Evolutionary conservation across 2,888 invertebrate species (phyloP).

Genomic region (Synergus itoensis): DNA sequence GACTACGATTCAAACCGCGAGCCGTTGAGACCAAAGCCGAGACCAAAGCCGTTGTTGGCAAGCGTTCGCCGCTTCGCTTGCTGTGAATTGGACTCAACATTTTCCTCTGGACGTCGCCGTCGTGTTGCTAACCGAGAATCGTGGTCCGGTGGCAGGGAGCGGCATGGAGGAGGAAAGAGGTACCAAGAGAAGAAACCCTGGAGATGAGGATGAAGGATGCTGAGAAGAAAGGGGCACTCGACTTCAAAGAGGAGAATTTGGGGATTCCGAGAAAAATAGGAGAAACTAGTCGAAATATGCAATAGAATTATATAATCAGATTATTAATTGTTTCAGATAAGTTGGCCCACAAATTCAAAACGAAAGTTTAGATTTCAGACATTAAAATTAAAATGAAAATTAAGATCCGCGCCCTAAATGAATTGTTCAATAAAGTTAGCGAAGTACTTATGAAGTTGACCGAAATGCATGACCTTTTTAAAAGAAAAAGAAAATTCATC

Average conservation of each 20-base stretch:
- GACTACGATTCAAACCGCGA: constrained; percentile 40
- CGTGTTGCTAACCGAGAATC: constrained; percentile 53
- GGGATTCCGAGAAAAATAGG: background rate
- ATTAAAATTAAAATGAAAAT: too few species aligned
- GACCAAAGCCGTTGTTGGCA: constrained; percentile 42
- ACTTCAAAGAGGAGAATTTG: constrained; percentile 2
- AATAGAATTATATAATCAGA: background rate
- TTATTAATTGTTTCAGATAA: background rate
- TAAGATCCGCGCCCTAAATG: too few species aligned
- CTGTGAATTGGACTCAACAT: constrained; percentile 42
- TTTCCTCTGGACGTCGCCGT: constrained; percentile 45
- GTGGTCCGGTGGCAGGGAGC: constrained; percentile 51
- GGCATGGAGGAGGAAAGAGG: constrained; percentile 43
- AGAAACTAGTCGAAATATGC: background rate
- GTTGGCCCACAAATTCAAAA: too few species aligned
- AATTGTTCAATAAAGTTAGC: too few species aligned
- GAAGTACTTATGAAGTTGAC: too few species aligned
- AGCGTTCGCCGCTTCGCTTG: constrained; percentile 42
- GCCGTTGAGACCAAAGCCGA: constrained; percentile 45
- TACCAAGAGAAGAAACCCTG: background rate
- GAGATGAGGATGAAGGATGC: constrained; percentile 6
- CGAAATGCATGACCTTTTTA: too few species aligned
- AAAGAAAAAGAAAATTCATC: too few species aligned
- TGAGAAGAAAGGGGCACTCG: background rate
- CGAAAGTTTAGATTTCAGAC: too few species aligned